Evolutionary conservation across 1,140 invertebrate genomes (phyloP), one percentile per base, ranked within the genome.

Genomic region (Trypoxylus dichotomus): DNA sequence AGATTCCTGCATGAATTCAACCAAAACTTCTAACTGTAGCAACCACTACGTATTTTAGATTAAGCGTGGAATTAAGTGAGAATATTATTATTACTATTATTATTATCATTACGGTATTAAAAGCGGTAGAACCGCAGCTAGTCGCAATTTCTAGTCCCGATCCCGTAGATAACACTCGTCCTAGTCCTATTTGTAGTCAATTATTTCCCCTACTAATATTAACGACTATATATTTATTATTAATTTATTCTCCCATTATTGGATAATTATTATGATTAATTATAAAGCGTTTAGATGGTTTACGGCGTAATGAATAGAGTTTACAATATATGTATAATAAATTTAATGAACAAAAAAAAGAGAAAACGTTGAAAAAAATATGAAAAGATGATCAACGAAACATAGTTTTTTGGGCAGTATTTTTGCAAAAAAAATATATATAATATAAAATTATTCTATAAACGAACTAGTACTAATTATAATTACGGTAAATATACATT

Each of bases 181-280:
- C 83, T 84, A 84, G 83, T 84, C 83, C 82, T 81, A 79, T 82
- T 81, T 82, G 81, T 84, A 84, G 84, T 84, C 84, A 84, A 84
- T 84, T 85, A 83, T 81, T 79, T 78, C 80, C 79, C 79, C n/a
- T 74, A 74, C 13, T 74, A 74, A 15, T 37, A 37, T 71, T 74
- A 74, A 15, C 15, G 32, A 43, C 41, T 74, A 74, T 74, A n/a
- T 19, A 54, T 54, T 37, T 41, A 43, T 74, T 74, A n/a, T n/a
- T 74, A 41, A 41, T 74, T 74, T 68, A 27, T 68, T 27, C 21
- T 13, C 21, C 27, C 27, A 29, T 27, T 21, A 1, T 24, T 42
- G 32, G 5, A 32, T 7, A 32, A 7, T 3, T 32, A 37, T 37
- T 37, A 37, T 8, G 32, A 37, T 5, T 21, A 74, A 74, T 74